These are phyloP conservation scores for Leptatherina wallacei DNA, from an alignment of 2,797 vertebrate genomes.

Conservation along the genomic window DNA sequence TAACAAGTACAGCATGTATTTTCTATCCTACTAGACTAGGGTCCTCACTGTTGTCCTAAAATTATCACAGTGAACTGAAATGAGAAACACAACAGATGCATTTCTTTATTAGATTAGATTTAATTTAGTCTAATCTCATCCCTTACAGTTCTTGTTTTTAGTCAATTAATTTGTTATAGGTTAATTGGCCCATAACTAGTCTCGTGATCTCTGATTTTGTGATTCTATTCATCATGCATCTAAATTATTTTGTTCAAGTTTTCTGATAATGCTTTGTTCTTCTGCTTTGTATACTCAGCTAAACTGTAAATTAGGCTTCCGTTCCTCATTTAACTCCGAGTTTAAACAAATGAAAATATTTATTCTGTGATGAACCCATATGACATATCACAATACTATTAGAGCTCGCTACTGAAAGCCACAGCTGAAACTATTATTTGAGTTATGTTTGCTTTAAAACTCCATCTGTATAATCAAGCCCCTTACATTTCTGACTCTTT, in stretches of 20 bases:
- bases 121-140: not conserved
- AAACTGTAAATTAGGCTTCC: not conserved
- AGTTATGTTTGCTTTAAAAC: not conserved
- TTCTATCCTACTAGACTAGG: not conserved
- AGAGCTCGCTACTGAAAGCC: not conserved
- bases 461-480: not conserved
- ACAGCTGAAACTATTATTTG: not conserved
- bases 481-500: not conserved
- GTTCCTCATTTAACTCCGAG: not conserved
- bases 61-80: not conserved
- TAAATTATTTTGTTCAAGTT: not conserved
- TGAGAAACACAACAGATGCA: not conserved
- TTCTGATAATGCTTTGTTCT: not conserved
- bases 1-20: not conserved
- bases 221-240: not conserved
- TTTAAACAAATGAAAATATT: not conserved
- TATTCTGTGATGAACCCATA: not conserved
- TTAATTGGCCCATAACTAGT: not conserved
- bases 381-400: not conserved
- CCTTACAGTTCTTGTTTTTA: not conserved
- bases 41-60: not conserved
- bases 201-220: not conserved
- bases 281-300: not conserved
- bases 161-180: not conserved
- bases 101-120: not conserved